Evolutionary conservation across 2,113 vertebrate species (phyloP), one percentile per base, ranked within the genome.

Genomic region (Elachura formosa): DNA sequence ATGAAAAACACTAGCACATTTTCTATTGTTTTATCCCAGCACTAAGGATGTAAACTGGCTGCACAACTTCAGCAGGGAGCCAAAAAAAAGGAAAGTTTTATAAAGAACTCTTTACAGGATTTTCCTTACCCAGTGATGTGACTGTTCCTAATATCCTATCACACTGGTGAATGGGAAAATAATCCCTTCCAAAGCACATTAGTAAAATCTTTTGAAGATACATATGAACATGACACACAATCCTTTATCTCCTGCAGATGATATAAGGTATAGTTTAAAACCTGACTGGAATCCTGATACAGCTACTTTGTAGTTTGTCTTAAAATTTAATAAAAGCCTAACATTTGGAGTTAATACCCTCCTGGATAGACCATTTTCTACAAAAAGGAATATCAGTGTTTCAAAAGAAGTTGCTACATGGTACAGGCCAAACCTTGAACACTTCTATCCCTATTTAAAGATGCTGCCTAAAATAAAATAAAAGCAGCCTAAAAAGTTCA

Each of bases 141-240:
- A 13, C 14, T 78, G 12, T 38, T 63, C 41, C 34, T 51, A 41
- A 49, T 21, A 49, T 41, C 12, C 10, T 29, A 23, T 14, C 20
- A 46, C 22, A 63, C 5, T 19, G 2, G 34, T 82, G 69, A 63
- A 89, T 56, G 31, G 55, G 28, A 33, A 84, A 90, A 41, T 75
- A 45, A 69, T 96, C n/a, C 86, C 83, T 76, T 67, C 56, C 36
- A 36, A 93, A 92, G 23, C 45, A 74, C 38, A 33, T 67, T 52
- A 94, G 25, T 46, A 90, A 55, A 59, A 54, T 26, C 52, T 93
- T 96, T 92, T 96, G 80, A 87, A 88, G 24, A 77, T 64, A 40
- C 34, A 33, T 62, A 68, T 69, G 31, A 69, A 17, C n/a, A 69
- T 54, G 36, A 34, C 67, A 85, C n/a, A 22, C 55, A 79, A 88